Evolutionary conservation across 2,113 vertebrate species (phyloP).

Genomic region (Psilopsiagon aurifrons): DNA sequence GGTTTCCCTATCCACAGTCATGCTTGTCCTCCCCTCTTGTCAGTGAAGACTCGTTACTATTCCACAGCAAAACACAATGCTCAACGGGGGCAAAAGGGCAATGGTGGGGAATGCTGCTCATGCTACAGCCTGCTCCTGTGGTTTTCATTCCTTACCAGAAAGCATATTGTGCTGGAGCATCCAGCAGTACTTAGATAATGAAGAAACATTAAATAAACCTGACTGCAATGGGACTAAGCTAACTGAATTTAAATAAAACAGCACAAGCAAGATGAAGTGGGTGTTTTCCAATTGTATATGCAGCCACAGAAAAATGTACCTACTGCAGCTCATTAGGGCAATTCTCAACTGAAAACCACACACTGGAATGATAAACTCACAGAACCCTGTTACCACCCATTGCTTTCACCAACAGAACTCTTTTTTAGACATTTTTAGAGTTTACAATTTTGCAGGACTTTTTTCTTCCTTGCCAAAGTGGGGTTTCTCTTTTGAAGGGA

Average conservation of each 20-base stretch:
- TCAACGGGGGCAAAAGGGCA: not conserved
- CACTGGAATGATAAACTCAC: not conserved
- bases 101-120: not conserved
- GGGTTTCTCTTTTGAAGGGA: not conserved
- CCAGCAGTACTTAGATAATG: not conserved
- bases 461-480: not conserved
- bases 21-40: not conserved
- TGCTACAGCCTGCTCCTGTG: not conserved
- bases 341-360: not conserved
- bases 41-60: not conserved
- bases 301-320: not conserved
- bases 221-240: not conserved
- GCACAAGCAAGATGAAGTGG: not conserved
- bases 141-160: not conserved
- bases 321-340: not conserved
- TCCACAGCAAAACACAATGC: not conserved
- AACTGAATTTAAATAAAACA: slow-evolving; percentile 3
- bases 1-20: not conserved
- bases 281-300: not conserved
- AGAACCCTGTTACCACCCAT: not conserved
- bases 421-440: not conserved
- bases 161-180: not conserved
- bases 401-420: not conserved
- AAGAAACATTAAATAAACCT: not conserved
- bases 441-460: not conserved